Evolutionary conservation across 2,797 vertebrate species (phyloP).

Genomic region (Choloepus didactylus): DNA sequence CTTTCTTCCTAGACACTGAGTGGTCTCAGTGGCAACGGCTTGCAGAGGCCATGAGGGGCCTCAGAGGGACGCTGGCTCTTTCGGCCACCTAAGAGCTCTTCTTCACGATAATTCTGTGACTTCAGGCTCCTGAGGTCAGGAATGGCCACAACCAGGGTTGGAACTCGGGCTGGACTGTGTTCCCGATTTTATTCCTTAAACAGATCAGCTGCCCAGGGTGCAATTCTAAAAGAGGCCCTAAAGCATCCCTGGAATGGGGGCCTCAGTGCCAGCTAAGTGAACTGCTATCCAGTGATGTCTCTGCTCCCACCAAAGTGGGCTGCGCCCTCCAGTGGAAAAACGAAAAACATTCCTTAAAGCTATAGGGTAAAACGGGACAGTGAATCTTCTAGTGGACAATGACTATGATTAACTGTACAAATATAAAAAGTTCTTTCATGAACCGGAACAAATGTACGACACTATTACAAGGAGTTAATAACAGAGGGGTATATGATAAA

Average conservation of each 20-base stretch:
- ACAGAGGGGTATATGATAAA: no score
- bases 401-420: no score
- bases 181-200: neutral
- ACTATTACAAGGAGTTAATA: no score
- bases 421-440: no score
- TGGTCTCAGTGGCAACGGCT: neutral
- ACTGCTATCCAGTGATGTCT: accelerated
- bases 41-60: neutral
- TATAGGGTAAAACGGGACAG: no score
- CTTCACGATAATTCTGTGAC: neutral
- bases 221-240: neutral
- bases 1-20: neutral
- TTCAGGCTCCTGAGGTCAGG: neutral
- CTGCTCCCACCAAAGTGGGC: neutral
- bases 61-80: neutral
- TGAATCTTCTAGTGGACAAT: no score
- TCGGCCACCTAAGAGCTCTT: neutral
- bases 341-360: neutral
- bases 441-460: no score
- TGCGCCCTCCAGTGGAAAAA: neutral
- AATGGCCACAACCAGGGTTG: neutral
- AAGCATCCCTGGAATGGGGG: no score
- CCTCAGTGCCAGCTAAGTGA: neutral
- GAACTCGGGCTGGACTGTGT: no score
- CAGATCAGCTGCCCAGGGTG: neutral